These are phyloP conservation scores for Poeciliopsis retropinna DNA, from an alignment of 2,113 vertebrate genomes.

Conservation along the genomic window DNA sequence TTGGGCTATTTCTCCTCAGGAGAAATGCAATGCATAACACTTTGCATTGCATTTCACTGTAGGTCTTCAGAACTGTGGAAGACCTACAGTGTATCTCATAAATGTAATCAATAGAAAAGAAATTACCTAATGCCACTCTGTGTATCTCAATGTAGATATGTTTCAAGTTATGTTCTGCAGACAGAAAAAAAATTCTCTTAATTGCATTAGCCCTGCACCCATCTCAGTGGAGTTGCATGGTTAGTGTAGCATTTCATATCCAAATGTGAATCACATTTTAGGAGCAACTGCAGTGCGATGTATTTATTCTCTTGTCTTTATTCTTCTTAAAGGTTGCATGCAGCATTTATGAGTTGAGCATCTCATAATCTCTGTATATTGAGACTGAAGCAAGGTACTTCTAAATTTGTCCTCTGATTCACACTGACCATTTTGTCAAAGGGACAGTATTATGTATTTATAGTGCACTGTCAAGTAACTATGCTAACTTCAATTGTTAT, in stretches of 20 bases:
- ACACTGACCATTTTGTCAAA: no score
- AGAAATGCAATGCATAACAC: neutral
- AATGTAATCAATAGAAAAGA: conserved; percentile 1
- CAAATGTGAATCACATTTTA: conserved; percentile 19
- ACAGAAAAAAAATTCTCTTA: conserved; percentile 22
- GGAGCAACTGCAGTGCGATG: conserved; percentile 18
- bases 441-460: no score
- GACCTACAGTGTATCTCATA: neutral
- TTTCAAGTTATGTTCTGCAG: conserved; percentile 17
- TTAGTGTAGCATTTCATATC: conserved; percentile 56
- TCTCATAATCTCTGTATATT: conserved; percentile 2
- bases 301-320: conserved; percentile 27
- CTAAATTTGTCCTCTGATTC: neutral
- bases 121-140: neutral
- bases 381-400: conserved; percentile 17
- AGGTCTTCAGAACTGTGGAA: no score
- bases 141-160: conserved; percentile 7
- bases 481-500: no score
- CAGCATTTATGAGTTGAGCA: conserved; percentile 27
- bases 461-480: no score
- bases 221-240: conserved; percentile 47
- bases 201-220: conserved; percentile 27
- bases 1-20: neutral
- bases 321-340: conserved; percentile 23
- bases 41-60: no score